Evolutionary conservation across 1,140 invertebrate genomes (phyloP).

Genomic region (Goniozus legneri): DNA sequence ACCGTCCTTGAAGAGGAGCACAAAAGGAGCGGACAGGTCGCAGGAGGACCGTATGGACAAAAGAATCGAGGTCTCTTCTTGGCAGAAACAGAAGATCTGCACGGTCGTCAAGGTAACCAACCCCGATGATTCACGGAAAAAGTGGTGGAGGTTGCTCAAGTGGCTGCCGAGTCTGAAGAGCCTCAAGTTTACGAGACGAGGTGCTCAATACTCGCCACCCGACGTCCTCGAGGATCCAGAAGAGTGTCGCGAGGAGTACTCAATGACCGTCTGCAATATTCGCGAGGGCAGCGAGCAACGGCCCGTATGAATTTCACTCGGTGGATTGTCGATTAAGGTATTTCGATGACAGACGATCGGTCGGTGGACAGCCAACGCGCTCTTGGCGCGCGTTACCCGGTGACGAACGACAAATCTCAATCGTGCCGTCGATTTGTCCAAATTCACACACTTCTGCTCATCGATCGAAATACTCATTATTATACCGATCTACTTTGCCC

Average conservation of each 20-base stretch:
- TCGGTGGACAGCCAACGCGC: not conserved
- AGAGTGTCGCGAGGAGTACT: conserved; percentile 32
- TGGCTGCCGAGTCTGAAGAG: conserved; percentile 39
- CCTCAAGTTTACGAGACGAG: conserved; percentile 20
- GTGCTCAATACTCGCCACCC: conserved; percentile 13
- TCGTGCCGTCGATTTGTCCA: not conserved
- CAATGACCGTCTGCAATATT: conserved; percentile 39
- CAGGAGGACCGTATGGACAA: not conserved
- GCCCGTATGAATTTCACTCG: conserved; percentile 28
- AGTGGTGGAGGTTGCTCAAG: conserved; percentile 43
- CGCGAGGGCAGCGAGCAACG: conserved; percentile 35
- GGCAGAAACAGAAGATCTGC: not conserved
- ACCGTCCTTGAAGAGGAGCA: not conserved
- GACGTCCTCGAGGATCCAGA: conserved; percentile 19
- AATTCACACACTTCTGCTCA: not conserved
- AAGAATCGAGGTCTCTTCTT: not conserved
- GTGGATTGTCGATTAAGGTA: not conserved
- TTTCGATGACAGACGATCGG: not conserved
- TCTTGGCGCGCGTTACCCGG: not conserved
- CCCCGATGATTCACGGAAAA: conserved; percentile 20
- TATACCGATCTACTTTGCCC: no score
- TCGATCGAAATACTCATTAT: not conserved
- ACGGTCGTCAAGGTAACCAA: conserved; percentile 6
- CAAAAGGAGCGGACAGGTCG: not conserved
- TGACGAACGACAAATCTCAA: not conserved